A percentile compares a stretch with the other conserved stretches of the same genome.
Evolutionary conservation across 2,888 invertebrate genomes (phyloP).

Genomic region (Brachyptera putata): DNA sequence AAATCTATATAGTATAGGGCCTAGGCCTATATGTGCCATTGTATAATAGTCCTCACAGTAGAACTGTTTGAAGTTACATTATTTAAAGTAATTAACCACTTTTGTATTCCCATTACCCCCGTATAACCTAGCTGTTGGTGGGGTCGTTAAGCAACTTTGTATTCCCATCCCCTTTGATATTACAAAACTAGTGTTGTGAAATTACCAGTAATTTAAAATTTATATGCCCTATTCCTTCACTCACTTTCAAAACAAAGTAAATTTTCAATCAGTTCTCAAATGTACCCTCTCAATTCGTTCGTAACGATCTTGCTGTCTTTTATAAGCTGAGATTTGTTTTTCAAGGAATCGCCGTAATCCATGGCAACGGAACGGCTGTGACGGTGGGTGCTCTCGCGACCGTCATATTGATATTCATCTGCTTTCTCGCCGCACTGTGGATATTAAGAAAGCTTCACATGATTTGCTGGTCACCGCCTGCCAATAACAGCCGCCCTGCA

Average conservation of each 20-base stretch:
- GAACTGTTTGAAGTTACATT: background rate
- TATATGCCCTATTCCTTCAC: too few relatives aligned
- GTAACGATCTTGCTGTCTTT: background rate
- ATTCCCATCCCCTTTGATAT: background rate
- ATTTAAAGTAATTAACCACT: background rate
- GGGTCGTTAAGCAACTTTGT: background rate
- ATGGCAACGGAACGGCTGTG: background rate
- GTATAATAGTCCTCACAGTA: background rate
- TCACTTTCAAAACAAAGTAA: background rate
- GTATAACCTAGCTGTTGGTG: too few relatives aligned
- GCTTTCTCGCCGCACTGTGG: slow-evolving; percentile 2
- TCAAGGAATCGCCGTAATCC: background rate
- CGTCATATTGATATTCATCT: background rate
- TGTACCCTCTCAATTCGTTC: background rate
- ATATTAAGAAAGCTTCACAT: background rate
- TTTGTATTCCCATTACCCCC: background rate
- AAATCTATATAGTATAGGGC: background rate
- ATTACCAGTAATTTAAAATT: background rate
- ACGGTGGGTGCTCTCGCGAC: background rate
- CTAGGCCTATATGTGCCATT: too few relatives aligned
- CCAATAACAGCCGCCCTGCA: too few relatives aligned
- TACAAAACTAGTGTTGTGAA: too few relatives aligned
- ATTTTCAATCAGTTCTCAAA: background rate
- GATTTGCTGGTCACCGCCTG: background rate
- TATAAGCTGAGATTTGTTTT: background rate